These are phyloP conservation scores for Bursaphelenchus okinawaensis DNA, from an alignment of 2,888 invertebrate species.

Conservation along the genomic window DNA sequence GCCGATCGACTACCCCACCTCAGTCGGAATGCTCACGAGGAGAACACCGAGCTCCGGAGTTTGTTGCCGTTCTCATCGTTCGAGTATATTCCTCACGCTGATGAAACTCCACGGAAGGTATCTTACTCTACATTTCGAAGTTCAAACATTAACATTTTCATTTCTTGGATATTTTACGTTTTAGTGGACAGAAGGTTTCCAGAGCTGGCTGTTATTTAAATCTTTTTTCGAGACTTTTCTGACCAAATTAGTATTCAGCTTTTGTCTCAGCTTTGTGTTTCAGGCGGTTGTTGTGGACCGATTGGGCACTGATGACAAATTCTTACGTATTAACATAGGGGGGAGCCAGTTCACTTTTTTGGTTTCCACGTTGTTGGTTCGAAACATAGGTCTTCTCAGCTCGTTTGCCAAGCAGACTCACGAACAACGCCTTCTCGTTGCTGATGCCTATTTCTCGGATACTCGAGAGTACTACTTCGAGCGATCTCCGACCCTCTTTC, in stretches of 20 bases:
- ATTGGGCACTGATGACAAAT: conserved; percentile 19
- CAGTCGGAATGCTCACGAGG: not conserved
- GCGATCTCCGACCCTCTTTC: conserved; percentile 42
- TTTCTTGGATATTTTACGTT: not conserved
- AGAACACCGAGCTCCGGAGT: not conserved
- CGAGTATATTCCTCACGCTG: conserved; percentile 15
- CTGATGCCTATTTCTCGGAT: conserved; percentile 40
- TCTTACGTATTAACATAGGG: conserved; percentile 46
- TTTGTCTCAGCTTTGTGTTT: not conserved
- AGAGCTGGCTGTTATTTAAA: too few species aligned
- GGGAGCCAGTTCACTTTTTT: conserved; percentile 44
- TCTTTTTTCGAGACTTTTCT: too few species aligned
- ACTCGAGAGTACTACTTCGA: conserved; percentile 51
- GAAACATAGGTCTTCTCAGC: conserved; percentile 35
- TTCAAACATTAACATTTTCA: not conserved
- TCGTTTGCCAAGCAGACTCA: conserved; percentile 28
- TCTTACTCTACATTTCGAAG: too few species aligned
- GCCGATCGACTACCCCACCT: too few species aligned
- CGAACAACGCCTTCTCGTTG: conserved; percentile 18
- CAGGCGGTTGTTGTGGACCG: conserved; percentile 5
- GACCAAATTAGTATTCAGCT: too few species aligned
- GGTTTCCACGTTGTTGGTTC: conserved; percentile 35
- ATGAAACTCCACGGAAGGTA: conserved; percentile 11
- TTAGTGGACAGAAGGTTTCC: too few species aligned
- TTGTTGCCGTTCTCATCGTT: not conserved